Conservation (phyloP, 2,888 invertebrate genomes). For the Cinara cedri region DNA sequence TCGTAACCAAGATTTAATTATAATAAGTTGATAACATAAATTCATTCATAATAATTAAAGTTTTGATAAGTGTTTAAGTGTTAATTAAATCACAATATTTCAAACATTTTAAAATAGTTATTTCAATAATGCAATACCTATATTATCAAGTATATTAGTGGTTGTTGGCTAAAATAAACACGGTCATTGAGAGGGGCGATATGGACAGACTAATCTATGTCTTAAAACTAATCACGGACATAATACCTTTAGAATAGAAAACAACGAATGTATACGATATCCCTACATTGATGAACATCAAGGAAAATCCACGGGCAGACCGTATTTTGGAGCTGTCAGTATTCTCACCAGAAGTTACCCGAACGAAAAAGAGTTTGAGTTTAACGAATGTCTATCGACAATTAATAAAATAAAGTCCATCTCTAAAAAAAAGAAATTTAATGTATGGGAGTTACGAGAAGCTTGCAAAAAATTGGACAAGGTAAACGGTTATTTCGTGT, state of each 20-base stretch:
- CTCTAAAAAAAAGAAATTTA: background rate
- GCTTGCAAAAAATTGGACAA: background rate
- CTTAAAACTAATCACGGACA: background rate
- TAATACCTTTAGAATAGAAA: background rate
- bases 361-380: background rate
- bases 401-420: slow-evolving; percentile 7
- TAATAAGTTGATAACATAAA: too few species aligned
- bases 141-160: too few species aligned
- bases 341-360: slow-evolving; percentile 10
- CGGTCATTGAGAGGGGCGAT: too few species aligned
- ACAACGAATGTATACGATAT: slow-evolving; percentile 1
- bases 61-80: too few species aligned
- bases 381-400: background rate
- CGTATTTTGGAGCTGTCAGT: background rate
- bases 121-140: too few species aligned
- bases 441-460: background rate
- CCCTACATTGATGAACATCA: slow-evolving; percentile 11
- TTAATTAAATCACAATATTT: too few species aligned
- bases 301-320: slow-evolving; percentile 21
- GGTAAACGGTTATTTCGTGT: background rate
- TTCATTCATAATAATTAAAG: too few species aligned
- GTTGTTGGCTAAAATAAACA: too few species aligned
- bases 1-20: too few species aligned
- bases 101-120: too few species aligned
- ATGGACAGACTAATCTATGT: too few species aligned